Base-by-base conservation (phyloP, 2,797 vertebrate genomes). In the Sebastes diploproa region DNA sequence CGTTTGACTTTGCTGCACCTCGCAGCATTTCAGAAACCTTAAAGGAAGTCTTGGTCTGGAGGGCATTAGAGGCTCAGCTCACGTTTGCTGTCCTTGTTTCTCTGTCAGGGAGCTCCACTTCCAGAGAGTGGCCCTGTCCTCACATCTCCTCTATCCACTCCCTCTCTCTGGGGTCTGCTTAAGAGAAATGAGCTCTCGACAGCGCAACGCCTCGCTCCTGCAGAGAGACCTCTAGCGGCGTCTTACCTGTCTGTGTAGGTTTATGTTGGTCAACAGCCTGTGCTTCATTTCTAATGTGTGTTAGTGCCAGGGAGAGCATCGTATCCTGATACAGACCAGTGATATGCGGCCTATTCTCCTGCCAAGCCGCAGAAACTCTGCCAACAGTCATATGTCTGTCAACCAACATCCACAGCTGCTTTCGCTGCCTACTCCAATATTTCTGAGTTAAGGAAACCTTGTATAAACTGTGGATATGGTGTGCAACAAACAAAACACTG, bases 1-100 rank as follows among this genome's bases (percentile, higher is more conserved):
- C 22, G 6, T 78, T 81, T 83, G 80, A 72, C 84, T 86, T 76
- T 74, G 66, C 56, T 9, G 38, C 75, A 58, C 74, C 80, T 78
- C 52, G 12, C 66, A 38, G 72, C 55, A 1, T 66, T 55, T 80
- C 7, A 5, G 12, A 82, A 65, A 74, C 67, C 79, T 76, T 75
- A 55, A 77, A 84, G 63, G 69, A 46, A 61, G 71, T 54, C 55
- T 78, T 25, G 54, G 71, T 73, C 18, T 68, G 59, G 55, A 25
- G 25, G 67, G 29, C 66, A 84, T 85, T 83, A 80, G 52, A 58
- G 59, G 34, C 76, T 63, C 80, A 0, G 77, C 79, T 92, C 92
- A 89, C 80, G 66, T 90, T 80, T 42, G 64, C 64, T 18, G 86
- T 69, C 82, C 77, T 85, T 81, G 80, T 81, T 82, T 79, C 79